A percentile compares a stretch with the other conserved stretches of the same genome.
Evolutionary conservation across 1,140 invertebrate species (phyloP).

Genomic region (Zophobas morio): DNA sequence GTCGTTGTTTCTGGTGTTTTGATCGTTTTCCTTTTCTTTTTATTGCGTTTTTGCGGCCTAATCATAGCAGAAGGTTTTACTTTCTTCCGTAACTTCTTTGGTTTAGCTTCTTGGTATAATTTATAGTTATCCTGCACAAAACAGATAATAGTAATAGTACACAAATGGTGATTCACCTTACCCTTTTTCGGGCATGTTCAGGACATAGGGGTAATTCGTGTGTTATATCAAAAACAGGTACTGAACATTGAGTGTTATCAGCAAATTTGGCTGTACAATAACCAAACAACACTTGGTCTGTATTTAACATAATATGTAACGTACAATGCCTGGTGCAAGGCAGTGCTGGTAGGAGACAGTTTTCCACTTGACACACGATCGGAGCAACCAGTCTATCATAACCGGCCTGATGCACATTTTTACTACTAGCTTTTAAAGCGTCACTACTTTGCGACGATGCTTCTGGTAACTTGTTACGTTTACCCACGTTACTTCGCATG

Average conservation of each 20-base stretch:
- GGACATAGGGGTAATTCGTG: constrained; percentile 88
- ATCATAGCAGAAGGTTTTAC: constrained; percentile 80
- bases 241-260: constrained; percentile 90
- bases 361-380: constrained; percentile 59
- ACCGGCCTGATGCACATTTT: constrained; percentile 22
- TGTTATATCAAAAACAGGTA: constrained; percentile 88
- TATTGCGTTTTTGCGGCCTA: constrained; percentile 80
- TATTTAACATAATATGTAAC: constrained; percentile 89
- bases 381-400: constrained; percentile 57
- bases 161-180: constrained; percentile 60
- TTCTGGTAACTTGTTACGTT: constrained; percentile 55
- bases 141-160: constrained; percentile 9
- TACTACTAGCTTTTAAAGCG: constrained; percentile 6
- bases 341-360: constrained; percentile 77
- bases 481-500: constrained; percentile 63
- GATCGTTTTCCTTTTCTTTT: constrained; percentile 65
- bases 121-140: constrained; percentile 81
- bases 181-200: constrained; percentile 84
- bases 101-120: constrained; percentile 79
- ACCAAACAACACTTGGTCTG: constrained; percentile 89
- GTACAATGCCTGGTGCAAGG: constrained; percentile 88
- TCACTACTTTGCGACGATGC: constrained; percentile 14
- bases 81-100: constrained; percentile 86
- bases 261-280: constrained; percentile 91
- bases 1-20: constrained; percentile 53